Base-by-base conservation (phyloP, 2,113 vertebrate genomes). In the Tragelaphus scriptus region DNA sequence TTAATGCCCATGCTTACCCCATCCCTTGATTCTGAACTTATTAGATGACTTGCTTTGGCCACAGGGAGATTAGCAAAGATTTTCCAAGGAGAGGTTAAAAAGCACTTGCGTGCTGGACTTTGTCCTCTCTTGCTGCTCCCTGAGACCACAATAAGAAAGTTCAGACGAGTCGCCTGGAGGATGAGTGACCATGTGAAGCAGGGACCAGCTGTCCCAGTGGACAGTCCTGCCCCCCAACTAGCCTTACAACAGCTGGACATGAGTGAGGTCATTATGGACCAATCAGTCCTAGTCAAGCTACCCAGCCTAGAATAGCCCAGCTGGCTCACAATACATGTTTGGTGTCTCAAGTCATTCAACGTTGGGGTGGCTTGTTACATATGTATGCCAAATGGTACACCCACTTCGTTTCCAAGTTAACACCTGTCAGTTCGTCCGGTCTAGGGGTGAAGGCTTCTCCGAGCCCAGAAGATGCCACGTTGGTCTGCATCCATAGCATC, bases 31-130 rank as follows among this genome's bases (percentile, higher is more conserved):
- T 40, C 15, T 36, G 71, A 36, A 58, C 16, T n/a, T 25, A 26
- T 11, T 68, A 59, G 49, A 47, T 25, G 36, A 75, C 49, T 88
- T 90, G 15, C 55, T 95, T 32, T 95, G 80, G 56, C 8, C 75
- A 91, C 75, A 91, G 51, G 58, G 86, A 93, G 93, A 94, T 94
- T 4, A 91, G 25, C 86, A 63, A 40, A 36, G 28, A 19, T 47
- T 44, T 19, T 80, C 36, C 3, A 77, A 65, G 17, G 13, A 65
- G 32, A 90, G 56, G 30, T 7, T 68, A 16, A 56, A 59, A 95
- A 47, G 21, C 25, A 63, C 28, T 15, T 9, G 10, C 1, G 1
- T 7, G 13, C 10, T 71, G 19, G 63, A 6, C 8, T 68, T 36
- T 56, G 30, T 53, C 40, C 47, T 77, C 49, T 65, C 26, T 58